A percentile compares a stretch with the other conserved stretches of the same genome.
Conservation (phyloP, 2,888 invertebrate species). For the Drosophila parthenogenetica region DNA sequence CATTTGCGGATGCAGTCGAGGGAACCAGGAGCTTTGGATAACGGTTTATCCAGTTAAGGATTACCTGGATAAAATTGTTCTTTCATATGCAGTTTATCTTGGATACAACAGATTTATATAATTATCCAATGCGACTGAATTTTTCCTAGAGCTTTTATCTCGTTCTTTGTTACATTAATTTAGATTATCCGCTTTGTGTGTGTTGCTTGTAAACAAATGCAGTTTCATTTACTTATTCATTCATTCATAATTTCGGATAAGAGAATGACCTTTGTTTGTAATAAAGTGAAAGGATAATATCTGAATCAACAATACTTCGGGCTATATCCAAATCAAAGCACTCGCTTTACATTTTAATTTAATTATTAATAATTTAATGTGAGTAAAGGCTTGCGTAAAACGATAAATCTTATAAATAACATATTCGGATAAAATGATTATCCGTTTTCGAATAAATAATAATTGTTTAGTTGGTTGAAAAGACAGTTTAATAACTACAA, state of each 20-base stretch:
- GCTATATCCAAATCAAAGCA: not conserved
- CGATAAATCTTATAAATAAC: not conserved
- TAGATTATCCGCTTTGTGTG: not conserved
- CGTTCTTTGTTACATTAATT: not conserved
- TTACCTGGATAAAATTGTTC: constrained; percentile 3
- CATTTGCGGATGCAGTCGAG: constrained; percentile 31
- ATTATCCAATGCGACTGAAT: not conserved
- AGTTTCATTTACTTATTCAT: constrained; percentile 5
- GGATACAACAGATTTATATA: not conserved
- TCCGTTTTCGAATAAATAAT: constrained; percentile 6
- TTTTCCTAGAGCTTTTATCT: not conserved
- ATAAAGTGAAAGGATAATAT: not conserved
- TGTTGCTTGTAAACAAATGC: not conserved
- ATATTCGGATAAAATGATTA: not conserved
- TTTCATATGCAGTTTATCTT: not conserved
- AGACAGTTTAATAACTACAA: constrained; percentile 18
- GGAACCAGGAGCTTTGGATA: constrained; percentile 1
- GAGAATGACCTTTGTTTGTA: not conserved
- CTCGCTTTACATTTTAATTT: not conserved
- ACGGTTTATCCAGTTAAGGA: constrained; percentile 15
- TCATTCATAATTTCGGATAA: constrained; percentile 4
- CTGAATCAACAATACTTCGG: not conserved
- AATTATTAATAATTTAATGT: not conserved
- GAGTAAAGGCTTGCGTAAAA: not conserved
- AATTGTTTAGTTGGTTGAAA: not conserved